Conservation (phyloP, 2,113 vertebrate species). For the Egretta garzetta region DNA sequence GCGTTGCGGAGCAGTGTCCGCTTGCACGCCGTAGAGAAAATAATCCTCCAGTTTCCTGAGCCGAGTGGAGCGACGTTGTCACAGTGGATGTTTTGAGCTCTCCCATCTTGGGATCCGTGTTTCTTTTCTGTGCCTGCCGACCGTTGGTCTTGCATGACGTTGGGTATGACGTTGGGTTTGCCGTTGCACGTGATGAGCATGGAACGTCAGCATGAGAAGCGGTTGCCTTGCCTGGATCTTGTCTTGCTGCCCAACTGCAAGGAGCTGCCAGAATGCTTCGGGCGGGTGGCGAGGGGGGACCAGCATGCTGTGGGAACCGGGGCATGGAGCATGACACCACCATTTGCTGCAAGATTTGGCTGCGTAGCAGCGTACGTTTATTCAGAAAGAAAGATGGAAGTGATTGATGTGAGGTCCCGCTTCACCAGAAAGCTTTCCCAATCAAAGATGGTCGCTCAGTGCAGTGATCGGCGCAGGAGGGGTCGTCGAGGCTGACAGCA, state of each 20-base stretch:
- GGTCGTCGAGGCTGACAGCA: neutral
- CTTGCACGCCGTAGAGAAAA: neutral
- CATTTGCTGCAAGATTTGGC: rapidly evolving
- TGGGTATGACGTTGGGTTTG: rapidly evolving
- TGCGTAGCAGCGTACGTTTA: rapidly evolving
- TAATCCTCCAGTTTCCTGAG: neutral
- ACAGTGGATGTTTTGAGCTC: slow-evolving; percentile 47
- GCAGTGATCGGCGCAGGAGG: neutral
- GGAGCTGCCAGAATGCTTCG: neutral
- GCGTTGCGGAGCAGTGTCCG: neutral
- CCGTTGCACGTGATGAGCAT: neutral
- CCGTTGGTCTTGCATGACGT: neutral
- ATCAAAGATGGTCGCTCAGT: rapidly evolving
- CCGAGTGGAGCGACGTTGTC: neutral
- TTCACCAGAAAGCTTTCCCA: neutral
- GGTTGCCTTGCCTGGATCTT: neutral
- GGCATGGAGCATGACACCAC: neutral
- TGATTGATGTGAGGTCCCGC: neutral
- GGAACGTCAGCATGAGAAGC: neutral
- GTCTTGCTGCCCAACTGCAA: neutral
- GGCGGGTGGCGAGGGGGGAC: rapidly evolving
- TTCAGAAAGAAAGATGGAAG: neutral
- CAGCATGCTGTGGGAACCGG: neutral
- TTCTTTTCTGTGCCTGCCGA: neutral
- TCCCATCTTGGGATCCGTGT: neutral